Conservation (phyloP, 2,888 invertebrate species). For the Scotopteryx bipunctaria region DNA sequence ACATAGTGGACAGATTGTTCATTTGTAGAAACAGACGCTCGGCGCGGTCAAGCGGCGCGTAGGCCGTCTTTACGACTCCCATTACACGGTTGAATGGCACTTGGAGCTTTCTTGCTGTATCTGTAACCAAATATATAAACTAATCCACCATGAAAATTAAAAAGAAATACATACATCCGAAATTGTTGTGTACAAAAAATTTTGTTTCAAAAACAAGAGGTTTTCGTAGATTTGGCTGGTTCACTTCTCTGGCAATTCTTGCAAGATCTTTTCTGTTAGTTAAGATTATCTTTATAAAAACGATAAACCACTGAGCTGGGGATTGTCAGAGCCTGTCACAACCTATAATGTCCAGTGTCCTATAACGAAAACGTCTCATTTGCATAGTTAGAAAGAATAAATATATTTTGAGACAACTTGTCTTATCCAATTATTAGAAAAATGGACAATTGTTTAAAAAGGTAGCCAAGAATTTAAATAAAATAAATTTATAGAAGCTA, state of each 20-base stretch:
- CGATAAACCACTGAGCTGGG: background rate
- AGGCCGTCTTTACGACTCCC: conserved; percentile 67
- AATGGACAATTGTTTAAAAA: conserved; percentile 36
- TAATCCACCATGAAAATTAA: too few species aligned
- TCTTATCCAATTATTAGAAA: conserved; percentile 21
- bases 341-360: conserved; percentile 46
- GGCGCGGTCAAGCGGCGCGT: conserved; percentile 85
- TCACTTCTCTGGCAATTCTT: too few species aligned
- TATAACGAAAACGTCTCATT: conserved; percentile 55
- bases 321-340: conserved; percentile 54
- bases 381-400: conserved; percentile 52
- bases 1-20: conserved; percentile 87
- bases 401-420: conserved; percentile 34
- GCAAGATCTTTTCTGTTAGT: too few species aligned
- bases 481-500: background rate
- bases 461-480: conserved; percentile 23
- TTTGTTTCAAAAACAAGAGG: background rate
- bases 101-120: conserved; percentile 66
- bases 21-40: conserved; percentile 87
- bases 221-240: too few species aligned
- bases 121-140: conserved; percentile 48
- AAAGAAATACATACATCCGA: too few species aligned
- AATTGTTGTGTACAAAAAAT: too few species aligned
- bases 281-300: too few species aligned
- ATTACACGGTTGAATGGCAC: conserved; percentile 55